Evolutionary conservation across 2,113 vertebrate genomes (phyloP).

Genomic region (Pteruthius melanotis): DNA sequence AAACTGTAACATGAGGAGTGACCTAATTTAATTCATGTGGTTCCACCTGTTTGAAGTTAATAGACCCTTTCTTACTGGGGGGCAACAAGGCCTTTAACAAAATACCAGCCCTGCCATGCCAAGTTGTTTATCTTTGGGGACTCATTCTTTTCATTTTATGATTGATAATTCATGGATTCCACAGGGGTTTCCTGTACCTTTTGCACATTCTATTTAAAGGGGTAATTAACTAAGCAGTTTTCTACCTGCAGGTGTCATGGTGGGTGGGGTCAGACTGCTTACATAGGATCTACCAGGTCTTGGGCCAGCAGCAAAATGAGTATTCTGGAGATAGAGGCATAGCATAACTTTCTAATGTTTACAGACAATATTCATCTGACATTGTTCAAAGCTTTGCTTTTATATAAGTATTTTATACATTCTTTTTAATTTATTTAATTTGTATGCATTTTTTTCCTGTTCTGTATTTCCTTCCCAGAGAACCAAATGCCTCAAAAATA

Average conservation of each 20-base stretch:
- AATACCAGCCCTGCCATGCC: conserved; percentile 31
- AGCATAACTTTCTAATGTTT: neutral
- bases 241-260: neutral
- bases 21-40: conserved; percentile 86
- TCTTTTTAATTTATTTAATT: neutral
- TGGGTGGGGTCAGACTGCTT: neutral
- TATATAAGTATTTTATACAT: neutral
- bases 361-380: neutral
- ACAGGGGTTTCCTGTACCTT: conserved; percentile 29
- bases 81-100: conserved; percentile 66
- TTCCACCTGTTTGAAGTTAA: conserved; percentile 74
- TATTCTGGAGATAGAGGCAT: neutral
- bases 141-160: conserved; percentile 69
- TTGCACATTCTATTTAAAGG: conserved; percentile 35
- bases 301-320: neutral
- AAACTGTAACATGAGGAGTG: conserved; percentile 81
- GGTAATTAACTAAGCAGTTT: no score
- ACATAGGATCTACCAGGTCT: neutral
- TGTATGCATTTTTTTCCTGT: no score
- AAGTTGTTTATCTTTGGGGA: conserved; percentile 63
- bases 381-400: neutral
- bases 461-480: neutral
- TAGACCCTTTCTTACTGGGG: conserved; percentile 58
- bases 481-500: neutral
- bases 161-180: conserved; percentile 63